A percentile compares a stretch with the other conserved stretches of the same genome.
phyloP scores from a whole-genome alignment of 1,140 invertebrate genomes.

The Heliconius eleuchia region DNA sequence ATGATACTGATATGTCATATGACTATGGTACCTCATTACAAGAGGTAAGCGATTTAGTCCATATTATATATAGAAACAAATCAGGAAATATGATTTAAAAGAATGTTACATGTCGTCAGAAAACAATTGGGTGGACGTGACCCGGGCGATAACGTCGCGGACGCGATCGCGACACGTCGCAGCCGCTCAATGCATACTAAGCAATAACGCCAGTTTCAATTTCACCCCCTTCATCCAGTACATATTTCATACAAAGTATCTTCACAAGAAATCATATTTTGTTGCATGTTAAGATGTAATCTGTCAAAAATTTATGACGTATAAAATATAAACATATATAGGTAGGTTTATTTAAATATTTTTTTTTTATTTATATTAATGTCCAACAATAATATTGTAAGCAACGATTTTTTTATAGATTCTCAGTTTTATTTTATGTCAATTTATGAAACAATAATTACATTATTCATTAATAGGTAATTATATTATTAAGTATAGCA shows the following conservation, averaged over 20 bases:
- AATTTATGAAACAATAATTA: no score
- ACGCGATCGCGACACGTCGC: constrained; percentile 68
- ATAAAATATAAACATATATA: no score
- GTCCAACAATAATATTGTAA: no score
- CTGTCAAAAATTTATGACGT: constrained; percentile 6
- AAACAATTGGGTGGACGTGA: constrained; percentile 79
- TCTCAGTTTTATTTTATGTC: no score
- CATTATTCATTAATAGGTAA: no score
- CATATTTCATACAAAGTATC: constrained; percentile 48
- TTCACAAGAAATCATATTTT: constrained; percentile 38
- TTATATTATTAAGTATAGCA: no score
- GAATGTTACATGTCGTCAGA: constrained; percentile 79
- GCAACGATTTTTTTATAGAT: no score
- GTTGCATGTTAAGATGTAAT: constrained; percentile 35
- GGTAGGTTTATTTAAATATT: no score
- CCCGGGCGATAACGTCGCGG: constrained; percentile 61
- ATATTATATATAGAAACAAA: constrained; percentile 59
- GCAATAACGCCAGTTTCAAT: constrained; percentile 74
- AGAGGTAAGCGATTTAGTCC: constrained; percentile 52
- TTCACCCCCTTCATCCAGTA: constrained; percentile 64
- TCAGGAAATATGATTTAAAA: constrained; percentile 75
- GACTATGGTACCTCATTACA: constrained; percentile 61
- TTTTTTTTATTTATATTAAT: no score
- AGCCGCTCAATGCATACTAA: constrained; percentile 78
- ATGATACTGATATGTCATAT: constrained; percentile 64